Evolutionary conservation across 2,888 invertebrate genomes (phyloP).

Genomic region (Mimumesa dahlbomi): DNA sequence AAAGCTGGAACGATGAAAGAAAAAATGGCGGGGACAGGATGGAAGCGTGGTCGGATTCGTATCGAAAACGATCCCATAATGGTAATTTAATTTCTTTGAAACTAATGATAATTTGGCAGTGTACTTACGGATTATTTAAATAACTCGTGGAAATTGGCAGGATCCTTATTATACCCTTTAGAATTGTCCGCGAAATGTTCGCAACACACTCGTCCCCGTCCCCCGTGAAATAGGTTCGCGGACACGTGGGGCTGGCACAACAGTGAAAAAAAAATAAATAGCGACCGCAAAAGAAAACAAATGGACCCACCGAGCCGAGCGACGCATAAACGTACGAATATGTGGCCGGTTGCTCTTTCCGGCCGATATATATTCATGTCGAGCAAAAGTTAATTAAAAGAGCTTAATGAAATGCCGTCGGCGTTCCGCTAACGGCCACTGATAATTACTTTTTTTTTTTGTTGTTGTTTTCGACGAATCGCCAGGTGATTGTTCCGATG

Average conservation of each 20-base stretch:
- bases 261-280: slow-evolving; percentile 26
- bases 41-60: too few relatives aligned
- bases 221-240: slow-evolving; percentile 27
- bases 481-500: slow-evolving; percentile 33
- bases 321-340: slow-evolving; percentile 42
- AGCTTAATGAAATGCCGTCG: slow-evolving; percentile 51
- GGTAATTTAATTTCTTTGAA: too few relatives aligned
- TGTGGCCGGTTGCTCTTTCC: slow-evolving; percentile 31
- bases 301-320: slow-evolving; percentile 20
- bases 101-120: too few relatives aligned
- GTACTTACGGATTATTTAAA: too few relatives aligned
- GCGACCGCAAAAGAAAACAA: slow-evolving; percentile 37
- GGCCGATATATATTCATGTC: slow-evolving; percentile 26
- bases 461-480: slow-evolving; percentile 7
- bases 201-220: too few relatives aligned
- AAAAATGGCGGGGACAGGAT: too few relatives aligned
- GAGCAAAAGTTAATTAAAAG: slow-evolving; percentile 55
- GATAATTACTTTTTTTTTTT: slow-evolving; percentile 39
- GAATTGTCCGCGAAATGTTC: too few relatives aligned
- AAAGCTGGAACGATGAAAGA: too few relatives aligned
- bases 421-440: slow-evolving; percentile 28
- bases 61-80: too few relatives aligned
- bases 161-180: too few relatives aligned
- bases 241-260: slow-evolving; percentile 1
- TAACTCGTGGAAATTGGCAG: too few relatives aligned